A percentile compares a stretch with the other conserved stretches of the same genome.
These are phyloP conservation scores for Desoria tigrina DNA, from an alignment of 2,888 invertebrate genomes.

Conservation along the genomic window DNA sequence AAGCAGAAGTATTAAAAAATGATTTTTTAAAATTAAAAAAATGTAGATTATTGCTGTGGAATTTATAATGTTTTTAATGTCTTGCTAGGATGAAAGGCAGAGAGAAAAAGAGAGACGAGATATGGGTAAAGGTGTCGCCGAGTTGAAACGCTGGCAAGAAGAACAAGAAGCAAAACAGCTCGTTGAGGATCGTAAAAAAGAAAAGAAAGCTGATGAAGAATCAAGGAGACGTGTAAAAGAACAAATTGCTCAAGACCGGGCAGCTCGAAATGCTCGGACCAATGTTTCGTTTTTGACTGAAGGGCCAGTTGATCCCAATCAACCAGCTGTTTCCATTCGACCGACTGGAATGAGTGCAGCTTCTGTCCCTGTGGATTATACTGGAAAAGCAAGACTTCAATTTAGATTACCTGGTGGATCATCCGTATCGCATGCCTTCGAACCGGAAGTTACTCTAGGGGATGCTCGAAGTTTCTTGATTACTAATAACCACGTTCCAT, in stretches of 20 bases:
- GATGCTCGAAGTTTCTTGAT: constrained; percentile 61
- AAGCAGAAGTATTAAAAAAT: constrained; percentile 62
- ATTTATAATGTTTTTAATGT: neutral
- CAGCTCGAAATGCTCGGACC: constrained; percentile 61
- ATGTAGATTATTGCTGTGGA: neutral
- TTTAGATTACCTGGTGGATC: constrained; percentile 82
- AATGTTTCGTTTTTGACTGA: constrained; percentile 42
- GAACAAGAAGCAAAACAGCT: constrained; percentile 73
- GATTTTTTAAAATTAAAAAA: constrained; percentile 13
- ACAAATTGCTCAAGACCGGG: constrained; percentile 83
- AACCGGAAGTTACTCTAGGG: constrained; percentile 66
- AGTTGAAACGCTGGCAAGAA: constrained; percentile 71
- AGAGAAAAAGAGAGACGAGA: constrained; percentile 73
- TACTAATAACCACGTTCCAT: constrained; percentile 38
- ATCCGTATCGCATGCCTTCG: constrained; percentile 72
- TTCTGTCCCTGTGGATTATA: constrained; percentile 50
- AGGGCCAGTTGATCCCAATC: constrained; percentile 17
- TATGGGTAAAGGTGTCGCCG: constrained; percentile 71
- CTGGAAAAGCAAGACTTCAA: constrained; percentile 72
- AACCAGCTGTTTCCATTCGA: constrained; percentile 3
- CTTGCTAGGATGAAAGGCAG: constrained; percentile 57
- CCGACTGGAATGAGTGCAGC: constrained; percentile 22
- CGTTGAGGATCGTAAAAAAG: constrained; percentile 72
- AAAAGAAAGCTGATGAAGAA: constrained; percentile 72
- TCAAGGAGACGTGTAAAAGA: constrained; percentile 75